These are phyloP conservation scores for Tapirus indicus DNA, from an alignment of 2,797 vertebrate genomes.

Conservation along the genomic window DNA sequence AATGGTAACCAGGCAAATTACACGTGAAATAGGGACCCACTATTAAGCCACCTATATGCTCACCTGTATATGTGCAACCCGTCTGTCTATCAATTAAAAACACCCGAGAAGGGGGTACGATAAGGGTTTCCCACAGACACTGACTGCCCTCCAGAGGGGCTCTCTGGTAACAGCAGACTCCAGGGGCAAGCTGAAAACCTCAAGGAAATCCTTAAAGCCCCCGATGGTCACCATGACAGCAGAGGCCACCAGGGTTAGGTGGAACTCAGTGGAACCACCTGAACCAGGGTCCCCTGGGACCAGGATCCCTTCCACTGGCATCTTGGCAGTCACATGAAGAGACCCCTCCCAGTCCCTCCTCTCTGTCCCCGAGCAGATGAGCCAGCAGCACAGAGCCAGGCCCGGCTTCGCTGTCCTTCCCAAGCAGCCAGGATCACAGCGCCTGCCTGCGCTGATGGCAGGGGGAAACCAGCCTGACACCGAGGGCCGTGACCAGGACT, in stretches of 20 bases:
- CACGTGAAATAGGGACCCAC: background rate
- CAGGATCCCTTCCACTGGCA: background rate
- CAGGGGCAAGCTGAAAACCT: background rate
- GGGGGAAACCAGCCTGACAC: background rate
- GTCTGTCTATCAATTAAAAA: background rate
- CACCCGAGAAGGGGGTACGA: too few relatives aligned
- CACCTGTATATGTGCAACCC: too few relatives aligned
- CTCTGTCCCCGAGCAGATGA: background rate
- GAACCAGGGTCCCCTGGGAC: background rate
- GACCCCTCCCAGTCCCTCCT: background rate
- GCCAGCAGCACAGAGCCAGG: background rate
- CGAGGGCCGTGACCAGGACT: background rate
- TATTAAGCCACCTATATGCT: background rate
- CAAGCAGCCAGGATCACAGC: background rate
- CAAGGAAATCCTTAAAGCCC: background rate
- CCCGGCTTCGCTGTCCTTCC: background rate
- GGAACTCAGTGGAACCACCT: background rate
- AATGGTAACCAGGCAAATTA: background rate
- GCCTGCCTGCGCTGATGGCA: background rate
- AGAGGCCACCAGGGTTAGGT: background rate
- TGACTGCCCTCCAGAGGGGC: background rate
- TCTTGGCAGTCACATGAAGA: background rate
- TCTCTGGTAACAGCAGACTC: background rate
- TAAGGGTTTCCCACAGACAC: background rate
- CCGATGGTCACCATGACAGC: background rate